These are phyloP conservation scores for Therioaphis trifolii DNA, from an alignment of 2,888 invertebrate species.

Conservation along the genomic window DNA sequence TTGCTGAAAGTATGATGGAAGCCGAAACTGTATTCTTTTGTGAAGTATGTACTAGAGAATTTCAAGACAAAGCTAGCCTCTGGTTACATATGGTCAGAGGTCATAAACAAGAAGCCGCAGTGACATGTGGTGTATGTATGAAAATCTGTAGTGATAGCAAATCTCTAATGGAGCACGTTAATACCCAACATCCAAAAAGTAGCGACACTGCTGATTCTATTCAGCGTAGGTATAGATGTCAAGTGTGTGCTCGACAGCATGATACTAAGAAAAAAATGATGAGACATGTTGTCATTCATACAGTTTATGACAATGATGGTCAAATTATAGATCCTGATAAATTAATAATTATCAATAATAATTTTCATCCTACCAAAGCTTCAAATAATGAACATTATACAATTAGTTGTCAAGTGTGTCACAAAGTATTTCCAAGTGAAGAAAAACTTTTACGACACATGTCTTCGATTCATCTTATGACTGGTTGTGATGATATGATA, in stretches of 20 bases:
- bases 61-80: constrained; percentile 71
- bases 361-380: constrained; percentile 65
- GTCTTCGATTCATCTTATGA: constrained; percentile 68
- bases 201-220: constrained; percentile 65
- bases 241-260: constrained; percentile 72
- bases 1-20: constrained; percentile 68
- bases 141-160: constrained; percentile 71
- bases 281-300: constrained; percentile 73
- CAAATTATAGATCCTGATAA: constrained; percentile 67
- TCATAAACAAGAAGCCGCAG: constrained; percentile 71
- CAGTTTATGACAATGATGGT: constrained; percentile 69
- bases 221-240: constrained; percentile 67
- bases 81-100: constrained; percentile 72
- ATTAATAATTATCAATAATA: constrained; percentile 67
- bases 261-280: constrained; percentile 72
- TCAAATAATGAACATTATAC: constrained; percentile 61
- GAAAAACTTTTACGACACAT: constrained; percentile 71
- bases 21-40: constrained; percentile 71
- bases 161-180: constrained; percentile 71
- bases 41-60: constrained; percentile 70
- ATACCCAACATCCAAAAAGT: constrained; percentile 69
- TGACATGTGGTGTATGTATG: constrained; percentile 73
- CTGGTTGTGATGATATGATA: constrained; percentile 63
- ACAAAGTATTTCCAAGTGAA: constrained; percentile 70
- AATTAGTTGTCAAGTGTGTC: constrained; percentile 70